Evolutionary conservation across 2,888 invertebrate species (phyloP).

Genomic region (Oligia latruncula): DNA sequence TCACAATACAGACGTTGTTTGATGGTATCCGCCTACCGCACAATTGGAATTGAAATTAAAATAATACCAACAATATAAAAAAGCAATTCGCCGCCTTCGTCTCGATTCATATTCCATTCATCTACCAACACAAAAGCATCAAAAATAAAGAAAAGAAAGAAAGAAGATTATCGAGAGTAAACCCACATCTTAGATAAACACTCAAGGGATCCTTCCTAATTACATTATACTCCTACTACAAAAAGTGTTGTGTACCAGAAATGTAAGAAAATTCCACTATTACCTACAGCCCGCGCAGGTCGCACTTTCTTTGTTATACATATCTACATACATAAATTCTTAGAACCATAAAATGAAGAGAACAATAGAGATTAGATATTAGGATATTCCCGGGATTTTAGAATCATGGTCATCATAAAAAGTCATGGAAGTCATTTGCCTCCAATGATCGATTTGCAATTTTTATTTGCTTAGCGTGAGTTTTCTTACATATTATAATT

Average conservation of each 20-base stretch:
- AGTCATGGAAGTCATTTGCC: neutral
- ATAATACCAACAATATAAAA: neutral
- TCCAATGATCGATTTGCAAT: too few species aligned
- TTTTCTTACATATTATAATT: neutral
- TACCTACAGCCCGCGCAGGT: neutral
- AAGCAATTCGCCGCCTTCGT: slow-evolving; percentile 3
- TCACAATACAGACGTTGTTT: slow-evolving; percentile 7
- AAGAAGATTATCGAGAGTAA: neutral
- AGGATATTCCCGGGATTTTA: neutral
- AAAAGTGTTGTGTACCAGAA: slow-evolving; percentile 26
- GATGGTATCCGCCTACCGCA: too few species aligned
- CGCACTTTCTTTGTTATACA: slow-evolving; percentile 1
- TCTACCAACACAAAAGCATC: slow-evolving; percentile 6
- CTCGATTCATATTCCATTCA: slow-evolving; percentile 8
- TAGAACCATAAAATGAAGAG: neutral
- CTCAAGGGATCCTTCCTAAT: slow-evolving; percentile 42
- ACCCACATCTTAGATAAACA: slow-evolving; percentile 19
- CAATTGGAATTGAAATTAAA: slow-evolving; percentile 14
- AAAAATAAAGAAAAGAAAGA: neutral
- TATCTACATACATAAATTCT: neutral
- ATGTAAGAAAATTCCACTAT: neutral
- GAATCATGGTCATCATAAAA: neutral
- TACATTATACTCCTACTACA: slow-evolving; percentile 16
- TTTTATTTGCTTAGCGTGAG: neutral
- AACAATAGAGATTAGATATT: neutral